A percentile compares a stretch with the other conserved stretches of the same genome.
These are phyloP conservation scores for Oryzias dopingdopingensis DNA, from an alignment of 2,797 vertebrate species.

Conservation along the genomic window DNA sequence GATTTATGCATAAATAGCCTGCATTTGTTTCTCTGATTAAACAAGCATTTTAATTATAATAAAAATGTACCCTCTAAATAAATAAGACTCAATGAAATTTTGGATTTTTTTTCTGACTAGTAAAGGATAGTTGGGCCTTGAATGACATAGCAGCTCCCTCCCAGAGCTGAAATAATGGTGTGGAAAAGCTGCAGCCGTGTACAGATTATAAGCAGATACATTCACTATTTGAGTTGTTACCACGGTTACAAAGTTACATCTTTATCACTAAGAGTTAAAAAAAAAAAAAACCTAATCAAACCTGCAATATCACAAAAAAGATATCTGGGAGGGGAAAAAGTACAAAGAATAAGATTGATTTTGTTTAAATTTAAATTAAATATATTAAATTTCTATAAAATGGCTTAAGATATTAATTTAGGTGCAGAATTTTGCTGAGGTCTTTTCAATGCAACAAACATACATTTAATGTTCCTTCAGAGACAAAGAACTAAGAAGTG, in stretches of 20 bases:
- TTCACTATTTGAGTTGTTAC: conserved; percentile 60
- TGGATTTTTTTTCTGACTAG: conserved; percentile 72
- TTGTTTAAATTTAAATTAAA: conserved; percentile 26
- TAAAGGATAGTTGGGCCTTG: conserved; percentile 56
- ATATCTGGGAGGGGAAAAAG: conserved; percentile 39
- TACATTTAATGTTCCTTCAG: conserved; percentile 53
- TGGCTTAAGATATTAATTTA: conserved; percentile 16
- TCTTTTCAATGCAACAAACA: conserved; percentile 36
- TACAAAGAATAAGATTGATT: conserved; percentile 15
- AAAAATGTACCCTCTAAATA: not conserved
- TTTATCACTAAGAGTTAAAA: conserved; percentile 6
- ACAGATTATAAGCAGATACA: conserved; percentile 78
- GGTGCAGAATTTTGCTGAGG: conserved; percentile 17
- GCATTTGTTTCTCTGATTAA: conserved; percentile 83
- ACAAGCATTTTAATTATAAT: not conserved
- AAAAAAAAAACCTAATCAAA: conserved; percentile 15
- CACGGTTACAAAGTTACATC: conserved; percentile 41
- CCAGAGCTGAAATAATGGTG: conserved; percentile 83
- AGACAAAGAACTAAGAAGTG: conserved; percentile 30
- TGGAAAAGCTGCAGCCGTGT: conserved; percentile 83
- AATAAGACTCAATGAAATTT: conserved; percentile 54
- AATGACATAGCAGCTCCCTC: conserved; percentile 88
- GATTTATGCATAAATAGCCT: conserved; percentile 96
- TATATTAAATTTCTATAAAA: conserved; percentile 7
- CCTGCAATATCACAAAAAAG: conserved; percentile 39